These are phyloP conservation scores for Pachyseris speciosa DNA, from an alignment of 64 coral and sea anemone species.

Conservation along the genomic window DNA sequence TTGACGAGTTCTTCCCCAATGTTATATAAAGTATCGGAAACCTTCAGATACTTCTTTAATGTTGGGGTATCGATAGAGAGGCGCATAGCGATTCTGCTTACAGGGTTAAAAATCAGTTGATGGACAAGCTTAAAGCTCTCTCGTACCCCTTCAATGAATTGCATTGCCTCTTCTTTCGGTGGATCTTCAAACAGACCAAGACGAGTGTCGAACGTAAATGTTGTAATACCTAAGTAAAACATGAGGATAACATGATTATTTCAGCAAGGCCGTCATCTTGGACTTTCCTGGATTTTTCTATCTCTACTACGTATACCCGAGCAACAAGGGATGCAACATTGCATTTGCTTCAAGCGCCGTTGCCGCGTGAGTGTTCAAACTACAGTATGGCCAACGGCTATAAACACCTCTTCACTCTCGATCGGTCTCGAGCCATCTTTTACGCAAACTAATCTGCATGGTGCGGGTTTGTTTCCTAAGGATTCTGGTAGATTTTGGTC, in stretches of 20 bases:
- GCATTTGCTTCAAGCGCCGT: no score
- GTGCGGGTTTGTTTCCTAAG: no score
- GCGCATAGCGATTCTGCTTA: background rate
- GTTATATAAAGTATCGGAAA: background rate
- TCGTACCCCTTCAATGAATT: conserved; percentile 21
- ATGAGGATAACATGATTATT: background rate
- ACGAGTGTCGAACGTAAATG: conserved; percentile 30
- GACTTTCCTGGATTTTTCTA: no score
- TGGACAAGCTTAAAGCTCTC: background rate
- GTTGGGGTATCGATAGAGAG: conserved; percentile 38
- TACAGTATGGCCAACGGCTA: no score
- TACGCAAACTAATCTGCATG: no score
- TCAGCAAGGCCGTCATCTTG: no score
- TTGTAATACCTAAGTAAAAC: conserved; percentile 40
- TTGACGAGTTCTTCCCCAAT: conserved; percentile 10
- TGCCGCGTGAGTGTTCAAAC: no score
- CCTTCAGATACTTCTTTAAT: background rate
- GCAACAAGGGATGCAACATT: no score
- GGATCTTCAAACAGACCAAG: conserved; percentile 62
- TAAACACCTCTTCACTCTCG: no score
- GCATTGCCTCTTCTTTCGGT: background rate
- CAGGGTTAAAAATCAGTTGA: background rate
- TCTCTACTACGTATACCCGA: no score
- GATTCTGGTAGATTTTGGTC: no score
- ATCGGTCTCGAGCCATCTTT: no score